These are phyloP conservation scores for Lutjanus campechanus DNA, from an alignment of 2,797 vertebrate species.

Conservation along the genomic window DNA sequence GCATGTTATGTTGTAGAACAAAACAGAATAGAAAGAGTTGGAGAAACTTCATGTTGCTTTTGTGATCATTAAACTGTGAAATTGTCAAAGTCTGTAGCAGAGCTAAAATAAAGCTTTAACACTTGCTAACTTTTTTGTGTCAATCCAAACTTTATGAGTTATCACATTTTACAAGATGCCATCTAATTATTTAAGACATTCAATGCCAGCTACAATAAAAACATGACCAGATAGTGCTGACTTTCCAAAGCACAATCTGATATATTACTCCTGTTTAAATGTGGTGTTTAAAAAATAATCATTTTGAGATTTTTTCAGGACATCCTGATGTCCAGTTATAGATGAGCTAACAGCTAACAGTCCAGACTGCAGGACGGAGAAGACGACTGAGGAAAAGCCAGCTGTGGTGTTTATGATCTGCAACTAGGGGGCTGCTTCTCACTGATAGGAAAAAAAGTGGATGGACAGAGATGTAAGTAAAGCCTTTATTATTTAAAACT, in stretches of 20 bases:
- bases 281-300: background rate
- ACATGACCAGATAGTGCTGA: background rate
- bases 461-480: background rate
- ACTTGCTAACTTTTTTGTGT: background rate
- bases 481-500: no score
- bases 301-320: constrained; percentile 2
- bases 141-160: background rate
- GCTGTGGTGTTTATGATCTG: background rate
- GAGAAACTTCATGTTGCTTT: constrained; percentile 12
- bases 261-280: background rate
- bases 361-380: background rate
- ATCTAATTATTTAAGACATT: background rate
- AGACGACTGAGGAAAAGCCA: background rate
- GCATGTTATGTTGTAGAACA: background rate
- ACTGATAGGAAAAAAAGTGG: background rate
- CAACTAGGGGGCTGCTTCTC: background rate
- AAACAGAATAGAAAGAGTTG: background rate
- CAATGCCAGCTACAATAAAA: no score
- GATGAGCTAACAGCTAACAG: background rate
- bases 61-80: constrained; percentile 5
- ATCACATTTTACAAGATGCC: background rate
- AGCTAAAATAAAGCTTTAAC: constrained; percentile 51
- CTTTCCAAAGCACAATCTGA: background rate
- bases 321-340: background rate
- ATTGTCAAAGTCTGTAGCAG: constrained; percentile 7